Percentiles rank a stretch among this genome's conserved stretches.
phyloP scores from a whole-genome alignment of 2,113 vertebrate genomes.

The Oncorhynchus nerka region DNA sequence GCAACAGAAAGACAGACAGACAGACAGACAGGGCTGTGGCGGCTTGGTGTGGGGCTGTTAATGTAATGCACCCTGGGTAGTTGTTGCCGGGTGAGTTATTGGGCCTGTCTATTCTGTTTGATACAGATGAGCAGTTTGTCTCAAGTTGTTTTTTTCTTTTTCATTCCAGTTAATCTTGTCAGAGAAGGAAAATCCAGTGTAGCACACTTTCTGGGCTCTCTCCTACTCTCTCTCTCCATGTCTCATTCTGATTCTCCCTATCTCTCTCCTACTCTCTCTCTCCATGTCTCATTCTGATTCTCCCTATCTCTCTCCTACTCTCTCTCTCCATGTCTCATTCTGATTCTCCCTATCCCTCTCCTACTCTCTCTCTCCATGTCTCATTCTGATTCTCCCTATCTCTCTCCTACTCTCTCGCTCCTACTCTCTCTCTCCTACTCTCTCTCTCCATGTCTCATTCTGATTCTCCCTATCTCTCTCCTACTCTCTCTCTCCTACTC shows the following conservation, averaged over 20 bases:
- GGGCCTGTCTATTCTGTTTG: slow-evolving; percentile 6
- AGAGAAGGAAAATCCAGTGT: slow-evolving; percentile 16
- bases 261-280: not conserved
- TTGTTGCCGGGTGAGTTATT: slow-evolving; percentile 8
- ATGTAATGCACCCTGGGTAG: not conserved
- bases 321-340: too few relatives aligned
- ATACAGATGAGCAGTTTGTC: slow-evolving; percentile 10
- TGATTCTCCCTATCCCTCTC: too few relatives aligned
- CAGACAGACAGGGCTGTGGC: not conserved
- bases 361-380: too few relatives aligned
- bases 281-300: too few relatives aligned
- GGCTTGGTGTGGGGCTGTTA: not conserved
- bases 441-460: too few relatives aligned
- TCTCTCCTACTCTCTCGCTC: too few relatives aligned
- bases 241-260: too few relatives aligned
- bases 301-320: too few relatives aligned
- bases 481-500: too few relatives aligned
- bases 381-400: too few relatives aligned
- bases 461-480: too few relatives aligned
- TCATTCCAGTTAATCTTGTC: slow-evolving; percentile 32
- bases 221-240: not conserved
- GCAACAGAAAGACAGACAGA: not conserved
- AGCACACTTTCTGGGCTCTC: slow-evolving; percentile 16
- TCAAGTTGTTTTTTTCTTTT: slow-evolving; percentile 12
- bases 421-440: too few relatives aligned